Base-by-base conservation (phyloP, 2,797 vertebrate species). In the Emys orbicularis region DNA sequence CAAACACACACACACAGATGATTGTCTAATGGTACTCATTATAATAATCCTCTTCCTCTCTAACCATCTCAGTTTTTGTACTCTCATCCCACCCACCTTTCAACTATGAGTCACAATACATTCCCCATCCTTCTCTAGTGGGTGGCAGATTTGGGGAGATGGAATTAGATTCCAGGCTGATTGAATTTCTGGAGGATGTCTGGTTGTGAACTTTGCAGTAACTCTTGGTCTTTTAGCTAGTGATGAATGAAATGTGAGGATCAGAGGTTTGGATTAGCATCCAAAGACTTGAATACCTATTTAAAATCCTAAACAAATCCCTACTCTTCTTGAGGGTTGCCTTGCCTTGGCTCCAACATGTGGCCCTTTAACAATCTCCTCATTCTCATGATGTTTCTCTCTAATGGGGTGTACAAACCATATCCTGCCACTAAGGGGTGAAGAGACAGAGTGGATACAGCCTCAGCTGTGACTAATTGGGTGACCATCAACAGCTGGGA, bases 191-290 rank as follows among this genome's bases (percentile, higher is more conserved):
- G 61, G 68, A 47, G 91, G 83, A 92, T 81, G 87, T 94, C 91
- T 96, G 59, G 50, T 90, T 87, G 95, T 91, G 90, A 93, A 96
- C 87, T 87, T 94, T 93, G 89, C 82, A 88, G 77, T 91, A 88
- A 74, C 84, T 93, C 86, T 83, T 94, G 91, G 86, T 93, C 81
- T 96, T 96, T 94, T 94, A 86, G 83, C 93, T 81, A 80, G 61
- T 88, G 89, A 72, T 65, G 15, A 65, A 59, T 59, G 13, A 77
- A 68, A 57, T 37, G 25, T 56, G 54, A 87, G 87, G 56, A 77
- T 90, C 88, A 93, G 74, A 59, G 74, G 57, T 94, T 88, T 49
- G 89, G 87, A 93, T 91, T 94, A 93, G 89, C 85, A 81, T 88
- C 89, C 82, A 82, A 91, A 87, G 79, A 93, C 87, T 80, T 87